Evolutionary conservation across 2,113 vertebrate species (phyloP).

Genomic region (Ptilorrhoa leucosticta): DNA sequence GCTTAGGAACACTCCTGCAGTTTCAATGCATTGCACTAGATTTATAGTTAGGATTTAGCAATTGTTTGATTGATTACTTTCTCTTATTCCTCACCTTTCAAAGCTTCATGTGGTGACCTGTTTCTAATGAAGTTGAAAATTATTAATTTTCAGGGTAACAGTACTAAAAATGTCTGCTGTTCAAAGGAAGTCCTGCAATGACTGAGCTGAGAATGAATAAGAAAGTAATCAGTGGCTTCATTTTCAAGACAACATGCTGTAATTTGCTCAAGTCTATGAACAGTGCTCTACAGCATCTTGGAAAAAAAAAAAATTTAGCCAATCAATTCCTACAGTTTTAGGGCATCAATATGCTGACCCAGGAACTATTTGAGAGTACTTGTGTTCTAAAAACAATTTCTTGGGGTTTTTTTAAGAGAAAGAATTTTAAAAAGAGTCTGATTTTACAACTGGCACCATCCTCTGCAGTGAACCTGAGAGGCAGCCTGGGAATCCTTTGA

Average conservation of each 20-base stretch:
- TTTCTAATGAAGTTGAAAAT: conserved; percentile 68
- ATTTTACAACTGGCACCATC: conserved; percentile 5
- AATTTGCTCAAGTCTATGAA: conserved; percentile 37
- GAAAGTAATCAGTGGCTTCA: conserved; percentile 58
- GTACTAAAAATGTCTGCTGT: conserved; percentile 32
- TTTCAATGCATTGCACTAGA: conserved; percentile 57
- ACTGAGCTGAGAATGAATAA: conserved; percentile 43
- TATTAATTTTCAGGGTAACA: conserved; percentile 52
- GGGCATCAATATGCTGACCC: background rate
- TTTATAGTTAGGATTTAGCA: conserved; percentile 71
- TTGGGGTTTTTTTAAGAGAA: background rate
- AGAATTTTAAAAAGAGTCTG: background rate
- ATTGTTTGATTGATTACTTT: conserved; percentile 71
- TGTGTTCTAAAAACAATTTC: conserved; percentile 10
- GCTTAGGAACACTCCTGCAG: conserved; percentile 64
- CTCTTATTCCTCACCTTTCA: conserved; percentile 45
- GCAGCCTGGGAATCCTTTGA: conserved; percentile 45
- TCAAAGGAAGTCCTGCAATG: conserved; percentile 42
- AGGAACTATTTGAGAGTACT: conserved; percentile 19
- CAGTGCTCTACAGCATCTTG: conserved; percentile 5
- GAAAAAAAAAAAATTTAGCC: background rate
- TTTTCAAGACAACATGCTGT: conserved; percentile 52
- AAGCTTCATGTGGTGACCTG: conserved; percentile 41
- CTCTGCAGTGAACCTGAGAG: conserved; percentile 38
- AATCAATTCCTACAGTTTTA: conserved; percentile 17